phyloP scores from a whole-genome alignment of 2,113 vertebrate genomes.

The Labeo catla region DNA sequence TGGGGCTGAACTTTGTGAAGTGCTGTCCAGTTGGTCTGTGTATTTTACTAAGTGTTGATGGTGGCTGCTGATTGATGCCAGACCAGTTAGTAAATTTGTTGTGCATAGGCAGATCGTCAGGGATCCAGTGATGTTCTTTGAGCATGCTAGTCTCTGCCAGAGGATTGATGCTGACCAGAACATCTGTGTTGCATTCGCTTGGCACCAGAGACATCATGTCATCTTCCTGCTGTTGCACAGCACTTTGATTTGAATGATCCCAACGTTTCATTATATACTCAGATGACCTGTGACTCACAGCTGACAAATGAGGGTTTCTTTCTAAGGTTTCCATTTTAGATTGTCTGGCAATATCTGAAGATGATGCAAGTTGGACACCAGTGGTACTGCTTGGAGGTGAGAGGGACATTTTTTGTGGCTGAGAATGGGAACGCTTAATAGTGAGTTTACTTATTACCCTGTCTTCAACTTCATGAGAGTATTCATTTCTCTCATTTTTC shows the following conservation, averaged over 20 bases:
- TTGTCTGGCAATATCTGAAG: slow-evolving; percentile 38
- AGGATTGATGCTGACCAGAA: slow-evolving; percentile 73
- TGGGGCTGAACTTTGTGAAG: slow-evolving; percentile 52
- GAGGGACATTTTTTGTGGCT: slow-evolving; percentile 36
- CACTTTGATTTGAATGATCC: slow-evolving; percentile 51
- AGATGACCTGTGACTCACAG: slow-evolving; percentile 23
- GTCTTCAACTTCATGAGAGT: slow-evolving; percentile 21
- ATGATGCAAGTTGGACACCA: slow-evolving; percentile 30
- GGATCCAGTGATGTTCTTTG: slow-evolving; percentile 55
- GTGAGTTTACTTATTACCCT: neutral
- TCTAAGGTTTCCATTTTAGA: slow-evolving; percentile 20
- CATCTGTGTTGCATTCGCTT: slow-evolving; percentile 84
- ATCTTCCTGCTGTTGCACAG: slow-evolving; percentile 66
- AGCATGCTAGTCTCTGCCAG: slow-evolving; percentile 49
- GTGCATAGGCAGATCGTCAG: slow-evolving; percentile 83
- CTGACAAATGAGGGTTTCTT: slow-evolving; percentile 8
- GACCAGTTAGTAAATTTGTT: slow-evolving; percentile 92
- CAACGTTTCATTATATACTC: slow-evolving; percentile 44
- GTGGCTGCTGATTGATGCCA: slow-evolving; percentile 73
- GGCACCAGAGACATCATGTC: slow-evolving; percentile 72
- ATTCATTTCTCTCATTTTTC: slow-evolving; percentile 42
- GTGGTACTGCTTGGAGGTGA: slow-evolving; percentile 6
- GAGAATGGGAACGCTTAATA: slow-evolving; percentile 10
- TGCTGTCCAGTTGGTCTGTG: slow-evolving; percentile 26
- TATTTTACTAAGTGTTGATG: slow-evolving; percentile 40